A percentile compares a stretch with the other conserved stretches of the same genome.
These are phyloP conservation scores for Cephus pygmeus DNA, from an alignment of 2,888 invertebrate species.

Conservation along the genomic window DNA sequence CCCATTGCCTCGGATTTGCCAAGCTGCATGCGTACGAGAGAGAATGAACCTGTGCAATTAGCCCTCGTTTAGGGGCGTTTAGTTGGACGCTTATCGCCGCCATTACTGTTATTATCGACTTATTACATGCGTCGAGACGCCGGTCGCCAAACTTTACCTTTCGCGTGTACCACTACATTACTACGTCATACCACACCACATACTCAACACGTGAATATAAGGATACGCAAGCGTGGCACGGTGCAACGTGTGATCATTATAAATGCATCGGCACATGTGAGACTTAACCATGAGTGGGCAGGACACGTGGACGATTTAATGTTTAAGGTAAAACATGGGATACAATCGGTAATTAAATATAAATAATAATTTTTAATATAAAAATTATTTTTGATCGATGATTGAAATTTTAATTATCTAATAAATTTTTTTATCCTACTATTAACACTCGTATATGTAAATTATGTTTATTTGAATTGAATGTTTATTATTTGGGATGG, in stretches of 20 bases:
- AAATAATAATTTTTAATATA: background rate
- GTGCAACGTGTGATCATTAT: constrained; percentile 4
- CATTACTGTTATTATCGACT: constrained; percentile 65
- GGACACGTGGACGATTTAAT: background rate
- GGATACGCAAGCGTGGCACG: constrained; percentile 6
- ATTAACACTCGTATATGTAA: too few species aligned
- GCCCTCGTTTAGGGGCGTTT: constrained; percentile 64
- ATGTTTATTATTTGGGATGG: background rate
- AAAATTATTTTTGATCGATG: background rate
- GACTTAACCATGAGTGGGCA: background rate
- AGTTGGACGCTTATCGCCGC: constrained; percentile 58
- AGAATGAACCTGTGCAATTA: constrained; percentile 50
- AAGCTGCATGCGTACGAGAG: background rate
- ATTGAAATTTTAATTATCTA: background rate
- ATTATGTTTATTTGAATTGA: too few species aligned
- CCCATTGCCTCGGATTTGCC: background rate
- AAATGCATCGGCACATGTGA: background rate
- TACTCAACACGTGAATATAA: background rate
- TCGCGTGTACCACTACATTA: constrained; percentile 1
- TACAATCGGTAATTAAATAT: background rate
- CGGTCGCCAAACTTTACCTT: constrained; percentile 36
- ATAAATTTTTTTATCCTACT: too few species aligned
- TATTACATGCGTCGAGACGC: constrained; percentile 51
- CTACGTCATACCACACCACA: background rate
- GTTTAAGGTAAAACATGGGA: background rate